Conservation (phyloP, 2,888 invertebrate genomes). For the Odontocerum albicorne region DNA sequence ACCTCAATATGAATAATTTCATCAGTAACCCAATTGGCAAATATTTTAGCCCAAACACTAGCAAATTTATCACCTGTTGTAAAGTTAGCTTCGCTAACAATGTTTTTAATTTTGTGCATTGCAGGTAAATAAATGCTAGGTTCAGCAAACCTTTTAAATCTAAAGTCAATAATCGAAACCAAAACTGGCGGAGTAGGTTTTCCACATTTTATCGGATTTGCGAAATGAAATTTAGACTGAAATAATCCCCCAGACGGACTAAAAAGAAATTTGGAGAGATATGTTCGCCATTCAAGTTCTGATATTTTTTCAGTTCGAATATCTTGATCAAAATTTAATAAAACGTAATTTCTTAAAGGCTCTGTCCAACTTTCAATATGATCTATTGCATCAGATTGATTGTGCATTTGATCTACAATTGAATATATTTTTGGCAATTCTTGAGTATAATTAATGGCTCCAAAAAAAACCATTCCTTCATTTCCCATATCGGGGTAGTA, state of each 20-base stretch:
- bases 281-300: conserved; percentile 60
- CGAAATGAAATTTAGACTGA: conserved; percentile 68
- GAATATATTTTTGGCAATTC: conserved; percentile 61
- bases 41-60: conserved; percentile 71
- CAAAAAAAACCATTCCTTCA: conserved; percentile 66
- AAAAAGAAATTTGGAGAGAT: conserved; percentile 69
- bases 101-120: conserved; percentile 64
- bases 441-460: conserved; percentile 63
- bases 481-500: conserved; percentile 69
- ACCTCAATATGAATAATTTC: conserved; percentile 77
- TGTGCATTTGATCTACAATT: conserved; percentile 56
- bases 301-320: conserved; percentile 48
- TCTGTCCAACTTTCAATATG: conserved; percentile 66
- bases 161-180: conserved; percentile 66
- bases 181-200: conserved; percentile 57
- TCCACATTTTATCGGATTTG: conserved; percentile 63
- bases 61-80: conserved; percentile 63
- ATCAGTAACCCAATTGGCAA: conserved; percentile 77
- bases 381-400: conserved; percentile 55
- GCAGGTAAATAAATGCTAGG: conserved; percentile 72
- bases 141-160: conserved; percentile 60
- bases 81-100: conserved; percentile 61
- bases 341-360: conserved; percentile 64
- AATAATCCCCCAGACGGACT: conserved; percentile 69
- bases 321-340: conserved; percentile 60